Base-by-base conservation (phyloP, 2,797 vertebrate species). In the Melanogrammus aeglefinus region DNA sequence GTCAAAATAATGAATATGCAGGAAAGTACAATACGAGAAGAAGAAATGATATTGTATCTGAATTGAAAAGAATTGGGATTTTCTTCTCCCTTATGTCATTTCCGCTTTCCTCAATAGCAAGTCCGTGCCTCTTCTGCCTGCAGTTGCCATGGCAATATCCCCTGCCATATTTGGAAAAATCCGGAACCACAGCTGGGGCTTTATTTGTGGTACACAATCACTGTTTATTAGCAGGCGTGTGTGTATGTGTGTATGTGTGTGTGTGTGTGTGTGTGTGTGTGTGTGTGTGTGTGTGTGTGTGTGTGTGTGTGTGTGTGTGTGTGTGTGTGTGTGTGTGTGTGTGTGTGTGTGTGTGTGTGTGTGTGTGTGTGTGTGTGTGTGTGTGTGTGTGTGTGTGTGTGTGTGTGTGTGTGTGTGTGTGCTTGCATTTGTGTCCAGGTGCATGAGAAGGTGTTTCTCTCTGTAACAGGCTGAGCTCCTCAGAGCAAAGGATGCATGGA, bases 61-160 rank as follows among this genome's bases (percentile, higher is more conserved):
- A 24, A 63, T 63, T 63, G 18, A n/a, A 63, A 63, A 63, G 47
- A 21, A 51, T 51, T 51, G 47, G 47, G 47, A 51, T 18, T 51
- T 18, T 51, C 14, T 18, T 14, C 5, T 4, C 18, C 18, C 18
- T 63, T 24, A 63, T 63, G 24, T 63, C n/a, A n/a, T 24, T 63
- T 63, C 24, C 0, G 18, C 57, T 63, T 63, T 89, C 82, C 89
- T 85, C 86, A 88, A 76, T 39, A 81, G 75, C 76, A 79, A 84
- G 81, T 86, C 85, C 88, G 86, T 79, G 79, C 82, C 90, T 86
- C 81, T 83, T 90, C 89, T 90, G 82, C 83, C 91, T 91, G 86
- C 89, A 91, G 92, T 93, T 93, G 91, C 91, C 87, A 93, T 93
- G 92, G 92, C 89, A 90, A 93, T 93, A 87, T 88, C 82, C 82